phyloP scores from a whole-genome alignment of 2,888 invertebrate genomes.

The Bombyx huttoni region DNA sequence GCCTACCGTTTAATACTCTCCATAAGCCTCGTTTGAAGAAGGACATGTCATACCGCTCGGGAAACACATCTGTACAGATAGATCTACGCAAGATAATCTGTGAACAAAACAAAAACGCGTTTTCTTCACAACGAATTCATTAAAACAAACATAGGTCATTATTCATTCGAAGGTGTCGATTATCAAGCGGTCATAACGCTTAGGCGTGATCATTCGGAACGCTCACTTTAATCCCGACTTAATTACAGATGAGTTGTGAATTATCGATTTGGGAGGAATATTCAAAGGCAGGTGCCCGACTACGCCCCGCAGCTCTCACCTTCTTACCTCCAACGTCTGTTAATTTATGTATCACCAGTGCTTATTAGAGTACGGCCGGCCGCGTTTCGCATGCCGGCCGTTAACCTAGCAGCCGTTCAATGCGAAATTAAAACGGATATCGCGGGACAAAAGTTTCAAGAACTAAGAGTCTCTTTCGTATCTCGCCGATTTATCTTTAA shows the following conservation, averaged over 20 bases:
- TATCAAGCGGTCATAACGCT: slow-evolving; percentile 34
- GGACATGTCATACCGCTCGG: no score
- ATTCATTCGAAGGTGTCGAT: slow-evolving; percentile 36
- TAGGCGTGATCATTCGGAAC: slow-evolving; percentile 47
- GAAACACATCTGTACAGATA: no score
- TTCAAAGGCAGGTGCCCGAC: slow-evolving; percentile 55
- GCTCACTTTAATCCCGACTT: slow-evolving; percentile 47
- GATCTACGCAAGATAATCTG: no score
- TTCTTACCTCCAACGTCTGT: slow-evolving; percentile 34
- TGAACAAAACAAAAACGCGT: neutral
- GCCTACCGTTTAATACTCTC: no score
- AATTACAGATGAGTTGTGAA: slow-evolving; percentile 62
- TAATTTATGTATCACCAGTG: slow-evolving; percentile 36
- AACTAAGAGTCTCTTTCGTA: neutral
- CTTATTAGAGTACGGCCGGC: slow-evolving; percentile 18
- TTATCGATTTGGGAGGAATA: slow-evolving; percentile 61
- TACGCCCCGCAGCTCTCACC: slow-evolving; percentile 40
- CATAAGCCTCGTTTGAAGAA: no score
- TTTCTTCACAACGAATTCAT: neutral
- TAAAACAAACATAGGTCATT: slow-evolving; percentile 14
- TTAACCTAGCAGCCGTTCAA: slow-evolving; percentile 2
- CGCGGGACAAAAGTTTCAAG: slow-evolving; percentile 4
- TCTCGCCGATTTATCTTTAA: slow-evolving; percentile 50
- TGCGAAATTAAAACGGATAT: slow-evolving; percentile 3
- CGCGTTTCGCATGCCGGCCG: slow-evolving; percentile 16